phyloP scores from a whole-genome alignment of 1,140 invertebrate genomes.

The Zaprionus ornatus region DNA sequence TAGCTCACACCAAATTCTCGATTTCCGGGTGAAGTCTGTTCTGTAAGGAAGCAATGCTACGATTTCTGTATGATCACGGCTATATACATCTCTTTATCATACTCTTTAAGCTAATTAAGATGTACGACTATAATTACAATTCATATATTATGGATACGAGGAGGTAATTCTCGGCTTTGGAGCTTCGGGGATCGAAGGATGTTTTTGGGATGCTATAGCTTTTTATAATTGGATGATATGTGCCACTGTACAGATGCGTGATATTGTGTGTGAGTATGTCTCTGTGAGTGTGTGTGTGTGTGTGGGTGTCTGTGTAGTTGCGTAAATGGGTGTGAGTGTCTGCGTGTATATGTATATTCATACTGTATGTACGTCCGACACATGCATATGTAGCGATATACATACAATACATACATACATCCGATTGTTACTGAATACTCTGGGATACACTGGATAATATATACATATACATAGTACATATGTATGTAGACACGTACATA shows the following conservation, averaged over 20 bases:
- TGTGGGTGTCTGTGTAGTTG: neutral
- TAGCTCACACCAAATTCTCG: too few relatives aligned
- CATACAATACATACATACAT: slow-evolving; percentile 9
- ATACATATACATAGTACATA: neutral
- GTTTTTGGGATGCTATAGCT: slow-evolving; percentile 6
- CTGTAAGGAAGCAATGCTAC: too few relatives aligned
- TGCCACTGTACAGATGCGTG: slow-evolving; percentile 19
- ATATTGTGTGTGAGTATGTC: neutral
- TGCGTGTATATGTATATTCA: slow-evolving; percentile 13
- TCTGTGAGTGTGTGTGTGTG: neutral
- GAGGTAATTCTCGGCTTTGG: neutral
- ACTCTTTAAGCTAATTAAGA: neutral
- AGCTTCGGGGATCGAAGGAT: slow-evolving; percentile 6
- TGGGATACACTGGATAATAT: neutral
- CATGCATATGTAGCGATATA: slow-evolving; percentile 15
- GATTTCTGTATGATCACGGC: neutral
- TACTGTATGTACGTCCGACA: slow-evolving; percentile 10
- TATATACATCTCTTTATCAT: neutral
- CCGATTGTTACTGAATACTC: slow-evolving; percentile 10
- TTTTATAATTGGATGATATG: slow-evolving; percentile 14
- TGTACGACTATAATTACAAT: neutral
- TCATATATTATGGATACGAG: neutral
- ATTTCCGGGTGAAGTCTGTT: too few relatives aligned
- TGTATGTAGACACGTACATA: slow-evolving; percentile 9
- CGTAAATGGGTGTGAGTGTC: neutral